Evolutionary conservation across 2,113 vertebrate genomes (phyloP).

Genomic region (Poeciliopsis retropinna): DNA sequence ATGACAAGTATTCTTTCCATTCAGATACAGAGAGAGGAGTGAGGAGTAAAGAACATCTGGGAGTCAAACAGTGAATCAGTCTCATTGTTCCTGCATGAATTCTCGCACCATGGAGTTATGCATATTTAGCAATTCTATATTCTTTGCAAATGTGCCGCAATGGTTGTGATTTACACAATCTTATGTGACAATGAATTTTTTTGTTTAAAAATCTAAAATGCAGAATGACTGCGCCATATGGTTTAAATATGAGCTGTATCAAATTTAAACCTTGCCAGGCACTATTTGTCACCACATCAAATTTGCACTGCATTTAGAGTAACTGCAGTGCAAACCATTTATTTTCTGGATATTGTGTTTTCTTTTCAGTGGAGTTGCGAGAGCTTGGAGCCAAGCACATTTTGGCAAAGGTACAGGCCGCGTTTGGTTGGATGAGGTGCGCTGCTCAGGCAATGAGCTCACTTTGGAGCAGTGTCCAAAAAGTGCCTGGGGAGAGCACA

Average conservation of each 20-base stretch:
- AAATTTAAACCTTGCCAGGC: neutral
- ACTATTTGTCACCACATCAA: slow-evolving; percentile 11
- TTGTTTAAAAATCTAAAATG: neutral
- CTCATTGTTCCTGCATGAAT: slow-evolving; percentile 73
- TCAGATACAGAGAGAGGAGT: slow-evolving; percentile 61
- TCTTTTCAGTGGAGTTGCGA: slow-evolving; percentile 85
- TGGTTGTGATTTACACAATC: slow-evolving; percentile 29
- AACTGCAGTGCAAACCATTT: slow-evolving; percentile 5
- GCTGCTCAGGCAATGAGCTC: slow-evolving; percentile 93
- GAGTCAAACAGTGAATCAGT: slow-evolving; percentile 70
- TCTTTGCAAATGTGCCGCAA: slow-evolving; percentile 28
- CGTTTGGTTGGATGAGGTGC: slow-evolving; percentile 91
- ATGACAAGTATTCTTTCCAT: slow-evolving; percentile 79
- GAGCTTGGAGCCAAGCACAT: slow-evolving; percentile 87
- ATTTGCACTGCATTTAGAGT: slow-evolving; percentile 8
- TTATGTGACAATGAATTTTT: neutral
- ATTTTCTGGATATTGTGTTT: slow-evolving; percentile 7
- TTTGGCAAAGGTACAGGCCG: slow-evolving; percentile 89
- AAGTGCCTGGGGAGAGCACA: slow-evolving; percentile 90
- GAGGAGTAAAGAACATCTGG: slow-evolving; percentile 70
- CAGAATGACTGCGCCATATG: neutral
- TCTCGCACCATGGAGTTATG: slow-evolving; percentile 57
- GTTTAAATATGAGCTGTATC: neutral
- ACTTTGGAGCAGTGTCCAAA: slow-evolving; percentile 93
- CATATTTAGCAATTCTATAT: slow-evolving; percentile 58